Percentiles rank a stretch among this genome's conserved stretches.
phyloP scores from a whole-genome alignment of 1,140 invertebrate species.

The Neodiprion lecontei region DNA sequence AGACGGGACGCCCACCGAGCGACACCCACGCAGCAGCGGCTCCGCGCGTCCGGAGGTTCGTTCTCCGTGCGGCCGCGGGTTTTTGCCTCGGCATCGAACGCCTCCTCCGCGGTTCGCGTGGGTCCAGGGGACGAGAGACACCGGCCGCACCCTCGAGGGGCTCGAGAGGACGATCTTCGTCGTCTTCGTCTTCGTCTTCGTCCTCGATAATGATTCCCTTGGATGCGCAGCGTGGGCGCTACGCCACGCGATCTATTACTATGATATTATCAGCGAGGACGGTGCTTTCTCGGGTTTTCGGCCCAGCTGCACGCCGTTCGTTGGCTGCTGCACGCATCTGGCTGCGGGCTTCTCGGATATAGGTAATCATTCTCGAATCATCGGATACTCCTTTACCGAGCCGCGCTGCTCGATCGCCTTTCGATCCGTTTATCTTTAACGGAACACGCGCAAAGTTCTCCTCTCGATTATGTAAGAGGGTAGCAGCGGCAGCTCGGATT shows the following conservation, averaged over 20 bases:
- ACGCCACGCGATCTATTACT: neutral
- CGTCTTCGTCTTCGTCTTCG: neutral
- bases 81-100: neutral
- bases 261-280: neutral
- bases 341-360: too few species aligned
- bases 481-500: slow-evolving; percentile 3
- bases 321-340: too few species aligned
- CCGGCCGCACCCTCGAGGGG: neutral
- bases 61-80: neutral
- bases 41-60: too few species aligned
- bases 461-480: neutral
- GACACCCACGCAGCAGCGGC: slow-evolving; percentile 48
- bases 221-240: neutral
- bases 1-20: slow-evolving; percentile 56
- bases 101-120: neutral
- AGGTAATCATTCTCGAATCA: neutral
- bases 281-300: neutral
- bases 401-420: too few species aligned
- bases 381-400: neutral
- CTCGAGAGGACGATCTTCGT: neutral
- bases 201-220: neutral
- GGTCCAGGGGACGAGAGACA: neutral
- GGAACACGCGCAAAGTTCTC: neutral
- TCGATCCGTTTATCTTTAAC: too few species aligned
- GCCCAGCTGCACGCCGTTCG: too few species aligned